Percentiles rank a stretch among this genome's conserved stretches.
phyloP scores from a whole-genome alignment of 1,140 invertebrate species.

The Trichoplusia ni region DNA sequence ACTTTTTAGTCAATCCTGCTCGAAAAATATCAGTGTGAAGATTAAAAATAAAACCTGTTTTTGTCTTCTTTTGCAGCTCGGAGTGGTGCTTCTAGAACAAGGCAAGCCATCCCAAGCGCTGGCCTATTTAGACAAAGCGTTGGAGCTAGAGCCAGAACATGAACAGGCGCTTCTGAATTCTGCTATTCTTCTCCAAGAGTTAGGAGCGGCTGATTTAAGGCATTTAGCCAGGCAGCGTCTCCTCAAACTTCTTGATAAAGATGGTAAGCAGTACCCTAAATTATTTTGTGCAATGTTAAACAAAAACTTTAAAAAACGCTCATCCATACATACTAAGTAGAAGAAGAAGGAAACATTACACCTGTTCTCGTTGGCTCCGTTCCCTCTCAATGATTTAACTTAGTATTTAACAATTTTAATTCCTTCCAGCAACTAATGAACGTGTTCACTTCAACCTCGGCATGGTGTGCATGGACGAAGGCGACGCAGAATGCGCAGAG shows the following conservation, averaged over 20 bases:
- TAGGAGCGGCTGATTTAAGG: slow-evolving; percentile 89
- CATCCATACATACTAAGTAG: no score
- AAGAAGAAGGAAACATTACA: no score
- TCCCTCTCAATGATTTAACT: not conserved
- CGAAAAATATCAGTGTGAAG: no score
- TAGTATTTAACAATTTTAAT: not conserved
- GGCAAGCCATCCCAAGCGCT: slow-evolving; percentile 95
- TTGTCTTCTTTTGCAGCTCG: slow-evolving; percentile 84
- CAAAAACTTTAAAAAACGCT: no score
- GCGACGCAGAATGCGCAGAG: slow-evolving; percentile 93
- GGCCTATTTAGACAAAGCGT: slow-evolving; percentile 95
- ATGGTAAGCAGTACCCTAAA: slow-evolving; percentile 75
- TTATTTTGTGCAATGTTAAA: no score
- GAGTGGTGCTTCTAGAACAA: slow-evolving; percentile 96
- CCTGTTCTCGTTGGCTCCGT: no score
- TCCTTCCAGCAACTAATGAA: slow-evolving; percentile 87
- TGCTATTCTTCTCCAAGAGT: slow-evolving; percentile 95
- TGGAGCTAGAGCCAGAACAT: slow-evolving; percentile 96
- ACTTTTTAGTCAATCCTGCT: not conserved
- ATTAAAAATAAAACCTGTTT: no score
- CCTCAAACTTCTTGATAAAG: slow-evolving; percentile 90
- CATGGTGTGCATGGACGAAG: slow-evolving; percentile 98
- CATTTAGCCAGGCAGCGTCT: slow-evolving; percentile 90
- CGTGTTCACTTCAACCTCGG: slow-evolving; percentile 96
- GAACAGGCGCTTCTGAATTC: slow-evolving; percentile 97